A percentile compares a stretch with the other conserved stretches of the same genome.
These are phyloP conservation scores for Centropus bengalensis DNA, from an alignment of 2,113 vertebrate species.

Conservation along the genomic window DNA sequence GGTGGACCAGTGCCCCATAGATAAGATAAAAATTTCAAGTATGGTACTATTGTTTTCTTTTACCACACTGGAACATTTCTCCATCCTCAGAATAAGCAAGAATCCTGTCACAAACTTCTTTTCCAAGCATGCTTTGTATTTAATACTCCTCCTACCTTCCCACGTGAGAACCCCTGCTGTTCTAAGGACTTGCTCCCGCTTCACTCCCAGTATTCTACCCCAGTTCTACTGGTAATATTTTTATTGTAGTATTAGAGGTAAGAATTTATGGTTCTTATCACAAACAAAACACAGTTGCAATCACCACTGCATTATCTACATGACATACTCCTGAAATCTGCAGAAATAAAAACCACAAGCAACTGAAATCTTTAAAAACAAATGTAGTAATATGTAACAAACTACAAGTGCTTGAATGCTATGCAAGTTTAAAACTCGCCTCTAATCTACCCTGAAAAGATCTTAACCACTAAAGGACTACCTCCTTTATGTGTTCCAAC, in stretches of 20 bases:
- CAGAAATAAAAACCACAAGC: not conserved
- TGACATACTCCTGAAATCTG: not conserved
- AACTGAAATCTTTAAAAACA: not conserved
- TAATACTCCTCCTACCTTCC: not conserved
- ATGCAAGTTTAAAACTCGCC: not conserved
- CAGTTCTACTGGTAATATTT: not conserved
- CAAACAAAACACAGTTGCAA: not conserved
- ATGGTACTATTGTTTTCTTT: not conserved
- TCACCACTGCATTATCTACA: not conserved
- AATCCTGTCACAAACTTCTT: not conserved
- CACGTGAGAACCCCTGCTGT: not conserved
- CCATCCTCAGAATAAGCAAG: not conserved
- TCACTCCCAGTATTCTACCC: not conserved
- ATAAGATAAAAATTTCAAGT: not conserved
- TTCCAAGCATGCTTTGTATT: not conserved
- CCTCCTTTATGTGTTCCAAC: not conserved
- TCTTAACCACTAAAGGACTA: not conserved
- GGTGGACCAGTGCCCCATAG: not conserved
- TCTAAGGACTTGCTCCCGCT: not conserved
- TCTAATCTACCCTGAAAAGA: not conserved
- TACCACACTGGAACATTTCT: not conserved
- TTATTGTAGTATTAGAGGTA: not conserved
- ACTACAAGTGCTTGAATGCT: not conserved
- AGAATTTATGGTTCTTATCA: not conserved
- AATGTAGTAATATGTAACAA: not conserved